Evolutionary conservation across 2,113 vertebrate genomes (phyloP), one percentile per base, ranked within the genome.

Genomic region (Myiopsitta monachus): DNA sequence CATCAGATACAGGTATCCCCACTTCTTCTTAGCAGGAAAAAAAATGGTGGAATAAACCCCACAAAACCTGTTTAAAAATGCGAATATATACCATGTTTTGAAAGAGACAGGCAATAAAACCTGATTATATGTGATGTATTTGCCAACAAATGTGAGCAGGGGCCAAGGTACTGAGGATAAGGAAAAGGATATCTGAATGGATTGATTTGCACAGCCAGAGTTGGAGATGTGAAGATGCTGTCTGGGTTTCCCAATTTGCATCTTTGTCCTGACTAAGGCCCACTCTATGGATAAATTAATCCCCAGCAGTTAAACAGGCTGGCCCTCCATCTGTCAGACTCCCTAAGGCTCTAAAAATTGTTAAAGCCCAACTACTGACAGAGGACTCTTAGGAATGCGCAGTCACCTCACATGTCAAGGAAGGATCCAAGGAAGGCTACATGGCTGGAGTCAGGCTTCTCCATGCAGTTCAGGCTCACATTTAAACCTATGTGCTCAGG

Each of bases 21-120:
- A 21, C 18, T 41, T 73, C 33, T 55, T 84, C 47, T 31, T 44
- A 61, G 44, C 12, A 41, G 18, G 19, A 38, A 26, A 41, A 8
- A 36, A 33, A 8, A 6, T 11, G 1, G 1, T 16, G 14, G 59
- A 22, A 47, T 3, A 84, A 55, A 14, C 3, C 4, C 6, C 28
- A 3, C 41, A 28, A 73, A 86, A 57, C 36, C 55, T 38, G 10
- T 57, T 69, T 79, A 21, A 78, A 88, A 59, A 70, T 54, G 36
- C 51, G 51, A 79, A 92, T 80, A 49, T 11, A n/a, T 52, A 16
- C 70, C 22, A 2, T 19, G 6, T 49, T 79, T 38, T 77, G 67
- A 93, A 74, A 76, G 63, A 59, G 43, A 44, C 7, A 8, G 69
- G 38, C 38, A 39, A 43, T 46, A 51, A 38, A 61, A 16, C 19